phyloP scores from a whole-genome alignment of 2,888 invertebrate genomes.

The Luperina testacea region DNA sequence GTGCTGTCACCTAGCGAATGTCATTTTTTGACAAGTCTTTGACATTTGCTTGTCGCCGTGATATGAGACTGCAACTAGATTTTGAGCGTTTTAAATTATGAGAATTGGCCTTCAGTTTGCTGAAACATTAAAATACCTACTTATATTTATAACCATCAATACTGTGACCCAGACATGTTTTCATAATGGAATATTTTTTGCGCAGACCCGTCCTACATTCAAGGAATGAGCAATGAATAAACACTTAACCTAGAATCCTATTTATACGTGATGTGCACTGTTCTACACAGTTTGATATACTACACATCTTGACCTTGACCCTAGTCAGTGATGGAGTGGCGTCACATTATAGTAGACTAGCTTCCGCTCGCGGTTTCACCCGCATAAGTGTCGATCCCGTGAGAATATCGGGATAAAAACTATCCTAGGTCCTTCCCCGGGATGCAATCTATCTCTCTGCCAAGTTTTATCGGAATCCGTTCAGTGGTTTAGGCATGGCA shows the following conservation, averaged over 20 bases:
- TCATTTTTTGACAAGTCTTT: background rate
- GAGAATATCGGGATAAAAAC: no score
- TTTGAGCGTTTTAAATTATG: no score
- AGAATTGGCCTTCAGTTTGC: no score
- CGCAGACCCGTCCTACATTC: background rate
- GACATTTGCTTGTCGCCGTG: no score
- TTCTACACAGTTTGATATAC: background rate
- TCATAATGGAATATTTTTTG: background rate
- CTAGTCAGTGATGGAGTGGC: background rate
- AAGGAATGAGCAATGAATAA: conserved; percentile 13
- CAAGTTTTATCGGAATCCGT: no score
- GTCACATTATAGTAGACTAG: background rate
- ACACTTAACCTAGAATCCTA: conserved; percentile 28
- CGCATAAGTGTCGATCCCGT: no score
- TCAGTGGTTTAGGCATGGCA: no score
- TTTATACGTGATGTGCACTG: background rate
- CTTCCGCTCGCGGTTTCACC: no score
- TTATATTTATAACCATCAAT: background rate
- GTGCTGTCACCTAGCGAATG: no score
- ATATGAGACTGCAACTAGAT: no score
- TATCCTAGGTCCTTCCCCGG: no score
- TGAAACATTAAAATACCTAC: background rate
- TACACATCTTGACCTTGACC: background rate
- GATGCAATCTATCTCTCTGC: no score
- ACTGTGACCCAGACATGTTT: background rate